Evolutionary conservation across 2,888 invertebrate genomes (phyloP).

Genomic region (Rotaria sp.): DNA sequence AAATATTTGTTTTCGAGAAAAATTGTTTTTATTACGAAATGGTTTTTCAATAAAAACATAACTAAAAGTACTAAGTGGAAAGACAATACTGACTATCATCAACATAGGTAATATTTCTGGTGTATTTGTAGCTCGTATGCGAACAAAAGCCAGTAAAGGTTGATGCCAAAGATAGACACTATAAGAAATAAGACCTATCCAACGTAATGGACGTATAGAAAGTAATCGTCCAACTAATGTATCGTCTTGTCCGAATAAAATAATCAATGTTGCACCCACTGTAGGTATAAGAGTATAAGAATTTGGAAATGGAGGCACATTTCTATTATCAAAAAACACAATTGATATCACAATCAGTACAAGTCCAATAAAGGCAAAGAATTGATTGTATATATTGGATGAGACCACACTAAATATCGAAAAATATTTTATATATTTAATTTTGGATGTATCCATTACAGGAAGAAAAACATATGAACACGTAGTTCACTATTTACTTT

Average conservation of each 20-base stretch:
- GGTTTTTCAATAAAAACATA: background rate
- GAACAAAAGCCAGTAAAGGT: background rate
- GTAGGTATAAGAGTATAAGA: background rate
- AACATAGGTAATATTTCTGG: background rate
- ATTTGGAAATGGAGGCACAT: background rate
- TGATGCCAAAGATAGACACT: background rate
- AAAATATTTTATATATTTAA: background rate
- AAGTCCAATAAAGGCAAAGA: background rate
- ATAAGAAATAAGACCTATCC: background rate
- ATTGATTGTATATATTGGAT: background rate
- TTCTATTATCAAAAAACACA: background rate
- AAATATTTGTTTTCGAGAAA: background rate
- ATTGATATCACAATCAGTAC: background rate
- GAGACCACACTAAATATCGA: background rate
- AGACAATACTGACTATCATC: background rate
- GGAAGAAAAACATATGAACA: too few species aligned
- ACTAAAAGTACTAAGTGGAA: background rate
- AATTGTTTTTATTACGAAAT: background rate
- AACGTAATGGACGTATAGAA: background rate
- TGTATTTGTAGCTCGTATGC: background rate
- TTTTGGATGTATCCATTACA: background rate
- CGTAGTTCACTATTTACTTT: too few species aligned
- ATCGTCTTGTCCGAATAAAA: background rate
- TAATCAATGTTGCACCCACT: background rate
- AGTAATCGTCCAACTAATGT: background rate